These are phyloP conservation scores for Biston betularia DNA, from an alignment of 2,888 invertebrate genomes.

Conservation along the genomic window DNA sequence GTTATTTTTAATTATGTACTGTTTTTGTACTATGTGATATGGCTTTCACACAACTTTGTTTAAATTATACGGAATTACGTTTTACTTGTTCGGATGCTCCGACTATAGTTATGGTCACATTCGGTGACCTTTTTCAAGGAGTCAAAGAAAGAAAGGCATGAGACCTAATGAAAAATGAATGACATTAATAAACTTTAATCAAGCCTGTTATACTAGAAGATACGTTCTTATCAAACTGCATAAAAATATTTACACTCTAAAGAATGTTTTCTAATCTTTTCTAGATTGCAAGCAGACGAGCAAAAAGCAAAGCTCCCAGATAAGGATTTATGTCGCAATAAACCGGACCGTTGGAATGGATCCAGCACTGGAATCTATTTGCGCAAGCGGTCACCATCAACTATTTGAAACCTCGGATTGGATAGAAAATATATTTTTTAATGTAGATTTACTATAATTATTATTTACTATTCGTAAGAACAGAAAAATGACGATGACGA, in stretches of 20 bases:
- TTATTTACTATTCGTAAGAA: too few relatives aligned
- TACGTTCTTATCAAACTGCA: constrained; percentile 10
- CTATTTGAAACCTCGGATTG: constrained; percentile 44
- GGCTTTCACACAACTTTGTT: too few relatives aligned
- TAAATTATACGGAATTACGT: too few relatives aligned
- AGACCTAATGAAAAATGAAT: background rate
- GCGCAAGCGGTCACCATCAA: constrained; percentile 46
- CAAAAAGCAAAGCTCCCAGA: constrained; percentile 50
- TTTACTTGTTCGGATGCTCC: too few relatives aligned
- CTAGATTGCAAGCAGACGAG: constrained; percentile 44
- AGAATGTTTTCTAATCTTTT: constrained; percentile 48
- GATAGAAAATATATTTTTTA: background rate
- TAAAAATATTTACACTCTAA: constrained; percentile 42
- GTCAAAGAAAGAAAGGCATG: too few relatives aligned
- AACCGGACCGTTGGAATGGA: constrained; percentile 61
- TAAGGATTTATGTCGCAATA: constrained; percentile 72
- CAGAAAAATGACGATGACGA: too few relatives aligned
- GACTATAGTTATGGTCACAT: too few relatives aligned
- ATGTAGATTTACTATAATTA: background rate
- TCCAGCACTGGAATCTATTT: constrained; percentile 70
- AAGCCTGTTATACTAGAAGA: background rate
- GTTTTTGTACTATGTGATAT: too few relatives aligned
- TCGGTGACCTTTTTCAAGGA: too few relatives aligned
- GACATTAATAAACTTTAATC: background rate
- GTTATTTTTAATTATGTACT: too few relatives aligned